Percentiles rank a stretch among this genome's conserved stretches.
These are phyloP conservation scores for Cremastinae sp. DNA, from an alignment of 2,888 invertebrate genomes.

Conservation along the genomic window DNA sequence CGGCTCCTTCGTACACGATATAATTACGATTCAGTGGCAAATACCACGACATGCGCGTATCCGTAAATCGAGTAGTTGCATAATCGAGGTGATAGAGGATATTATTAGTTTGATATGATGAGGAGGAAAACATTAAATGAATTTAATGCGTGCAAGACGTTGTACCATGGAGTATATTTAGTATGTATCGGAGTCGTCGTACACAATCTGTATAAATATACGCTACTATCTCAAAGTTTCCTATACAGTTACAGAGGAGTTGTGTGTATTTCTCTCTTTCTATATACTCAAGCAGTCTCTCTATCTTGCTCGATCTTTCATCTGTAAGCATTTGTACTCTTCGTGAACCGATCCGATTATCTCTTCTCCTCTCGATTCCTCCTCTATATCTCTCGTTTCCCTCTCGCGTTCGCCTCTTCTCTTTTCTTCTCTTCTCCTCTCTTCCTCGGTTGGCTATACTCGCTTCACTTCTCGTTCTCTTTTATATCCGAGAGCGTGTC, in stretches of 20 bases:
- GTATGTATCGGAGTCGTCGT: constrained; percentile 24
- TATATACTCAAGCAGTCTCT: background rate
- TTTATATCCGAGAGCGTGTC: constrained; percentile 59
- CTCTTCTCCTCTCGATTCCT: constrained; percentile 57
- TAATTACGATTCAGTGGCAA: constrained; percentile 37
- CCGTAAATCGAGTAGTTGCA: constrained; percentile 33
- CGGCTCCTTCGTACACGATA: constrained; percentile 33
- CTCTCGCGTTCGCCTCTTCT: constrained; percentile 18
- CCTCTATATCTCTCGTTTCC: constrained; percentile 30
- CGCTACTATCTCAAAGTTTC: constrained; percentile 48
- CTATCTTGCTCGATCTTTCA: constrained; percentile 32
- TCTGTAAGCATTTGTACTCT: constrained; percentile 52
- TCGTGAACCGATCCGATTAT: constrained; percentile 59
- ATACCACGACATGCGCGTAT: constrained; percentile 2
- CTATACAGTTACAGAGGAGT: constrained; percentile 45
- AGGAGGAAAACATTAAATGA: constrained; percentile 58
- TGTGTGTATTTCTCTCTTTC: constrained; percentile 36
- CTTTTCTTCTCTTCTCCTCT: constrained; percentile 17
- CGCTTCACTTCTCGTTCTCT: background rate
- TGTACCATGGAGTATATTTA: constrained; percentile 36
- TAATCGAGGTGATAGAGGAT: constrained; percentile 52
- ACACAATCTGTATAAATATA: constrained; percentile 15
- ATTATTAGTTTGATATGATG: constrained; percentile 57
- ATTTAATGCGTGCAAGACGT: constrained; percentile 53
- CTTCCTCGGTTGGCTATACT: background rate